Base-by-base conservation (phyloP, 1,140 invertebrate species). In the Drosophila kepulauana region DNA sequence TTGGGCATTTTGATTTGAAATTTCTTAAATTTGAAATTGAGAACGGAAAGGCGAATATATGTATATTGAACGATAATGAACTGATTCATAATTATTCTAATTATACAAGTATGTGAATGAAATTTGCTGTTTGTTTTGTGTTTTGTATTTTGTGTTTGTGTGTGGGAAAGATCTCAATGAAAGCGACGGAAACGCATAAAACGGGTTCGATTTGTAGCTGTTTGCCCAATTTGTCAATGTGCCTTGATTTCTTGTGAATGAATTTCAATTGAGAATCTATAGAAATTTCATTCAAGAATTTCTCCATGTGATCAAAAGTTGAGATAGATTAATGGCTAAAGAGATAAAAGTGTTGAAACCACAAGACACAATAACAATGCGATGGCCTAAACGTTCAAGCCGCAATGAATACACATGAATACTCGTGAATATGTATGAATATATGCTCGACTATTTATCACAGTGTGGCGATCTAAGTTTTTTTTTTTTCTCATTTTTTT, bases 361-460 rank as follows among this genome's bases (percentile, higher is more conserved):
- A 48, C 71, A 68, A 67, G 48, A 41, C 35, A 20, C 33, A 54
- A 35, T 30, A 59, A 49, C 33, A 38, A 35, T 15, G 28, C 1
- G 2, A n/a, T 28, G n/a, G 10, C 8, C 13, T 58, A 68, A 75
- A 70, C 66, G 58, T 54, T 43, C 49, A 70, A 75, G 58, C 65
- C 72, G 41, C 54, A 65, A 33, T 43, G 52, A 49, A 64, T 45
- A 64, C 30, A 30, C 59, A 28, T 4, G 16, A 1, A 63, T 30
- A 43, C 25, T 11, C 30, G 49, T 62, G 54, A 35, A 15, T 43
- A n/a, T 25, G n/a, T 64, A 45, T 58, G 54, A 59, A 38, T 38
- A 62, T 68, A 46, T 62, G 49, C 71, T 62, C 49, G 35, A 75
- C 66, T 70, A 75, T 75, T 75, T 75, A 75, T 75, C 66, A 45